A percentile compares a stretch with the other conserved stretches of the same genome.
Conservation (phyloP, 1,140 invertebrate species). For the Halictus rubicundus region DNA sequence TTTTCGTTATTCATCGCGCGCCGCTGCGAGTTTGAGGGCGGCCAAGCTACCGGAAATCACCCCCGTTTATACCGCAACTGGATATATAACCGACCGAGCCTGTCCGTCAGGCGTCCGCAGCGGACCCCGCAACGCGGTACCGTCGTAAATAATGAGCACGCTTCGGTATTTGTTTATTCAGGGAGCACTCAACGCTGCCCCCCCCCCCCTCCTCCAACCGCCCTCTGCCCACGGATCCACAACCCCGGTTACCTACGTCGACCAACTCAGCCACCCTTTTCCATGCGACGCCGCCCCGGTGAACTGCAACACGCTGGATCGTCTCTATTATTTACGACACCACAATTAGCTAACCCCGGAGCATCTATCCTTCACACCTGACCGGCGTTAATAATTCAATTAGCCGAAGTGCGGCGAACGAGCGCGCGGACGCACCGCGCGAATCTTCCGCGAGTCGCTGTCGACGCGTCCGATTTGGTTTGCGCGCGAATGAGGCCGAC, state of each 20-base stretch:
- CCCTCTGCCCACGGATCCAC: neutral
- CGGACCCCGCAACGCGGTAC: conserved; percentile 56
- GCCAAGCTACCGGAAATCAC: conserved; percentile 49
- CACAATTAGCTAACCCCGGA: conserved; percentile 74
- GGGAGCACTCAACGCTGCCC: conserved; percentile 73
- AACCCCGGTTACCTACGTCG: conserved; percentile 38
- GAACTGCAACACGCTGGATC: conserved; percentile 57
- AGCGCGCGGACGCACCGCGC: neutral
- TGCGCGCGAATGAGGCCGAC: neutral
- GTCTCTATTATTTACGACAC: conserved; percentile 75
- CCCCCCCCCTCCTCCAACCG: conserved; percentile 26
- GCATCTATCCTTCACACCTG: conserved; percentile 77
- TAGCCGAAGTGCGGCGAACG: conserved; percentile 60
- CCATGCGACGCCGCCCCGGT: conserved; percentile 2
- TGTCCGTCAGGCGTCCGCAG: conserved; percentile 64
- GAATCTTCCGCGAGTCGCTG: neutral
- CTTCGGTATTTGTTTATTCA: conserved; percentile 79
- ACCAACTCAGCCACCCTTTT: conserved; percentile 41
- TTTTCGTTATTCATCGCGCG: conserved; percentile 62
- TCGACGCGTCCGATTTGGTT: neutral
- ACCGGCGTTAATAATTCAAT: conserved; percentile 78
- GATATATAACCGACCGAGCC: conserved; percentile 56
- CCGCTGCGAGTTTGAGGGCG: conserved; percentile 30
- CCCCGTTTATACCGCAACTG: conserved; percentile 58
- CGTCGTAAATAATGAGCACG: conserved; percentile 70